Percentiles rank a stretch among this genome's conserved stretches.
Evolutionary conservation across 2,888 invertebrate genomes (phyloP).

Genomic region (Agrotis exclamationis): DNA sequence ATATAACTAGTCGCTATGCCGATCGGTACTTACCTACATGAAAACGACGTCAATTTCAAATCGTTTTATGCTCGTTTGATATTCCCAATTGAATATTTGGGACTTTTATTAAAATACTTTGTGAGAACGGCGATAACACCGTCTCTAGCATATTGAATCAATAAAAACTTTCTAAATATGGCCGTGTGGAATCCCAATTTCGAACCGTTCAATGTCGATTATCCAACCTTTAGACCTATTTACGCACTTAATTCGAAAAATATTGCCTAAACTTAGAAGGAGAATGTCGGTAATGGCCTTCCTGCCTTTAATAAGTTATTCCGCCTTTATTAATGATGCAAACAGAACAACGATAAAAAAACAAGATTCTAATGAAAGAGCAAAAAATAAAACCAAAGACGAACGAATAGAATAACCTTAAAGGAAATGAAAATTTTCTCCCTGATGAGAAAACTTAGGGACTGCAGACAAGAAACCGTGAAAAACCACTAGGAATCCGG

Average conservation of each 20-base stretch:
- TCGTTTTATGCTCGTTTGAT: constrained; percentile 40
- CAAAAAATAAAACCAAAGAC: constrained; percentile 65
- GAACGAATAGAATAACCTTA: constrained; percentile 68
- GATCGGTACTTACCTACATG: constrained; percentile 22
- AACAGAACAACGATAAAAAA: constrained; percentile 71
- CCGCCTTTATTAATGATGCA: constrained; percentile 73
- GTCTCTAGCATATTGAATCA: constrained; percentile 54
- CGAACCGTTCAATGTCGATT: constrained; percentile 18
- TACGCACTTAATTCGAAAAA: constrained; percentile 49
- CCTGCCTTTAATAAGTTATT: constrained; percentile 69
- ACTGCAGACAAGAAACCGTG: constrained; percentile 67
- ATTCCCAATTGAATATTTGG: constrained; percentile 45
- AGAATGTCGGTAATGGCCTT: constrained; percentile 67
- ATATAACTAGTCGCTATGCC: constrained; percentile 2
- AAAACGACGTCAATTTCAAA: constrained; percentile 40
- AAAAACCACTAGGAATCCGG: constrained; percentile 73
- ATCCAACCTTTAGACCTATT: constrained; percentile 17
- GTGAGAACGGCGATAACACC: constrained; percentile 32
- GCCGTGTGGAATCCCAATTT: constrained; percentile 43
- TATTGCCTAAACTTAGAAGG: constrained; percentile 36
- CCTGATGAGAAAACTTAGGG: constrained; percentile 78
- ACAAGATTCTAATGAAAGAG: constrained; percentile 66
- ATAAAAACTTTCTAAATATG: constrained; percentile 64
- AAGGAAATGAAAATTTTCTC: constrained; percentile 75
- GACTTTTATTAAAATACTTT: constrained; percentile 65